Conservation (phyloP, 2,888 invertebrate genomes). For the Amblyjoppa proteus region DNA sequence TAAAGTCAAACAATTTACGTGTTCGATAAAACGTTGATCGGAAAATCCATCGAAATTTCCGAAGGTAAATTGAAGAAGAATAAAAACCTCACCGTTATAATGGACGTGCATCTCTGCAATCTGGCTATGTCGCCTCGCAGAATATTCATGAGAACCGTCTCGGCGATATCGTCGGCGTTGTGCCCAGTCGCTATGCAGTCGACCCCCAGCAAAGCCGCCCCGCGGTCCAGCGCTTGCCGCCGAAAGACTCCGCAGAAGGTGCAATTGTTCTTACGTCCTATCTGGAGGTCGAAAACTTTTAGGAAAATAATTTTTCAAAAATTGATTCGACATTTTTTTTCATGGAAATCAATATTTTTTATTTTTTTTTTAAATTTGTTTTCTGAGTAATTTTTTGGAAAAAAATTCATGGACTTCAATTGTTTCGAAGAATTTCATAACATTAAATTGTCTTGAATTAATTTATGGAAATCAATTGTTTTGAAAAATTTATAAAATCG, state of each 20-base stretch:
- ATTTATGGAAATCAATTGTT: no score
- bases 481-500: no score
- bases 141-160: constrained; percentile 99
- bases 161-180: constrained; percentile 99
- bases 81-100: constrained; percentile 90
- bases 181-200: constrained; percentile 98
- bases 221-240: constrained; percentile 97
- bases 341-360: constrained; percentile 9
- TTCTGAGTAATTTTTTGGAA: neutral
- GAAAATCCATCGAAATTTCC: neutral
- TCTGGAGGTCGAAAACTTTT: constrained; percentile 82
- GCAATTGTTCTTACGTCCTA: constrained; percentile 97
- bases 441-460: no score
- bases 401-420: neutral
- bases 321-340: constrained; percentile 17
- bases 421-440: no score
- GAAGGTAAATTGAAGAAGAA: neutral
- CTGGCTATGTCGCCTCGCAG: constrained; percentile 98
- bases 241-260: constrained; percentile 98
- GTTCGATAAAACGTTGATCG: neutral
- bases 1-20: no score
- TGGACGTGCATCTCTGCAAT: constrained; percentile 95
- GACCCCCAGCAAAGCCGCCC: constrained; percentile 94
- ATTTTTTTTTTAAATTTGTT: constrained; percentile 29
- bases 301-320: neutral